Evolutionary conservation across 2,888 invertebrate species (phyloP), one percentile per base, ranked within the genome.

Genomic region (Onchidella celtica): DNA sequence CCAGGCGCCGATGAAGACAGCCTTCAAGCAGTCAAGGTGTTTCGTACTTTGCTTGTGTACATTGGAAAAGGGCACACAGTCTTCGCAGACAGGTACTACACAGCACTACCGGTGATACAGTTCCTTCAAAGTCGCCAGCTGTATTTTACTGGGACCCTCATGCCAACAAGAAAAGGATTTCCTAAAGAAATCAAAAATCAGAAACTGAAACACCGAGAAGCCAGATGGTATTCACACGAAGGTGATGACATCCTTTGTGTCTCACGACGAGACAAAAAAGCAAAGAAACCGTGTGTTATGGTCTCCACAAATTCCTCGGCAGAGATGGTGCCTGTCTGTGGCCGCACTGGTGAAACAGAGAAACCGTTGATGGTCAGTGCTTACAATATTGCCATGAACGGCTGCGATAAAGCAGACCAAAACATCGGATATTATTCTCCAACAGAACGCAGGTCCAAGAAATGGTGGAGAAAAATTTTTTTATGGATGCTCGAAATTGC

Each of bases 381-480:
- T 11, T 70, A 70, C 55, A 70, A 70, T 21, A 1, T 17, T 1
- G 4, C 27, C 27, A 70, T 55, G 70, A 70, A 70, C 34, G 70
- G 47, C 24, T 70, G 70, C 21, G n/a, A 70, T 34, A 70, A 70
- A 17, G 47, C n/a, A 27, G 70, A 40, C 40, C 55, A 70, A 17
- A 29, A 27, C 29, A 29, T 55, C 21, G 70, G 14, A 17, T 47
- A 3, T 17, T 55, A 55, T 55, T 14, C 29, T 14, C 40, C 55
- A n/a, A 21, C 34, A 1, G 21, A 1, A 2, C 27, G 70, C 4
- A 27, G 70, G 34, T n/a, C 70, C 3, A 70, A 27, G 29, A 70
- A 70, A n/a, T 70, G 55, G 70, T 55, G 55, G 29, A 70, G 47
- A 17, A 38, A 69, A 6, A 47, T 69, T 24, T 69, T 70, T 55